Percentiles rank a stretch among this genome's conserved stretches.
phyloP scores from a whole-genome alignment of 2,888 invertebrate species.

The Ligdia adustata region DNA sequence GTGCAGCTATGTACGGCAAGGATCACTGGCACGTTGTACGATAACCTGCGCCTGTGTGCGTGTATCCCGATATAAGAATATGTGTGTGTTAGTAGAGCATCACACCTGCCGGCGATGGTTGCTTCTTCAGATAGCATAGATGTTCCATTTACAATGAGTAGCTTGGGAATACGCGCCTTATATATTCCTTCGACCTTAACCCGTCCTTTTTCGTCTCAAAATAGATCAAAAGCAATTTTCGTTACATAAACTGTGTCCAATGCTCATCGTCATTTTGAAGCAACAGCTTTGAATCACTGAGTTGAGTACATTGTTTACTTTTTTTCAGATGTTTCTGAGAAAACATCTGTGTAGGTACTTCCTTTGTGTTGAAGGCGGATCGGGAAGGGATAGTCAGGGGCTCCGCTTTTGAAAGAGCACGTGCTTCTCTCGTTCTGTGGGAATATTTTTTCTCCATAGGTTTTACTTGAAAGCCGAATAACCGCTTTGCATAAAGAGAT shows the following conservation, averaged over 20 bases:
- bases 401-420: slow-evolving; percentile 50
- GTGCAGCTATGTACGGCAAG: slow-evolving; percentile 36
- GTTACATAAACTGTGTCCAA: slow-evolving; percentile 2
- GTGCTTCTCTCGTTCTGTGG: slow-evolving; percentile 52
- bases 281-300: slow-evolving; percentile 53
- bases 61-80: slow-evolving; percentile 25
- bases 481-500: not conserved
- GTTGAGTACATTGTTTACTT: slow-evolving; percentile 52
- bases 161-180: slow-evolving; percentile 4
- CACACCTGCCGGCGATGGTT: slow-evolving; percentile 37
- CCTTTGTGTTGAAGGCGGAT: slow-evolving; percentile 52
- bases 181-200: slow-evolving; percentile 19
- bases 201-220: slow-evolving; percentile 1
- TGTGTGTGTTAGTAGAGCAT: slow-evolving; percentile 38
- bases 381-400: slow-evolving; percentile 24
- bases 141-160: slow-evolving; percentile 29
- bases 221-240: not conserved
- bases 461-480: not conserved
- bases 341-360: slow-evolving; percentile 65
- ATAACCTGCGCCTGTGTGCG: slow-evolving; percentile 30
- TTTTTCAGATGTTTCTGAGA: slow-evolving; percentile 49
- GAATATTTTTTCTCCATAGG: slow-evolving; percentile 37
- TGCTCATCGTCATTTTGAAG: slow-evolving; percentile 40
- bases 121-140: slow-evolving; percentile 5
- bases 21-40: slow-evolving; percentile 34